Percentiles rank a stretch among this genome's conserved stretches.
phyloP scores from a whole-genome alignment of 2,797 vertebrate species.

The Chloroceryle inda region DNA sequence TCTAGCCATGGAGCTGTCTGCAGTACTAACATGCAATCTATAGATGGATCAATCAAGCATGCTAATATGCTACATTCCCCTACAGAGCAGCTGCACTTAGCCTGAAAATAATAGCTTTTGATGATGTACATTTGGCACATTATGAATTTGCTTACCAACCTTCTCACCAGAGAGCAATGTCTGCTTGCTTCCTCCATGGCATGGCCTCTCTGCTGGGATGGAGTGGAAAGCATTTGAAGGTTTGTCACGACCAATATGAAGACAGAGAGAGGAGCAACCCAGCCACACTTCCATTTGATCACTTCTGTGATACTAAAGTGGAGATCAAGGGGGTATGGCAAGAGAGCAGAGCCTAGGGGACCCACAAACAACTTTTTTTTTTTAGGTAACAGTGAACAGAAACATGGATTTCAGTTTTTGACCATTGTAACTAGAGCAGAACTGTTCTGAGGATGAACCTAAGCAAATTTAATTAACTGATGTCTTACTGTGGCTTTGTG shows the following conservation, averaged over 20 bases:
- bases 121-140: neutral
- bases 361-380: neutral
- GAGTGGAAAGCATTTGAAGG: fast-evolving
- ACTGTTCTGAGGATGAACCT: neutral
- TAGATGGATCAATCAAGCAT: neutral
- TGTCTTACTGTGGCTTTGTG: neutral
- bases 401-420: neutral
- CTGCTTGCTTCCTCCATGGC: neutral
- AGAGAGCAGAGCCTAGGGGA: neutral
- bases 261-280: fast-evolving
- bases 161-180: neutral
- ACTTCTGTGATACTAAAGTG: neutral
- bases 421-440: neutral
- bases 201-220: fast-evolving
- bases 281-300: neutral
- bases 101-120: neutral
- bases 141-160: neutral
- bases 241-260: neutral
- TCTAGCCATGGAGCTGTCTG: neutral
- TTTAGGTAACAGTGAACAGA: neutral
- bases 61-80: neutral
- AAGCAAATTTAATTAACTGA: neutral
- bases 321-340: fast-evolving
- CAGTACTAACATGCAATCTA: neutral
- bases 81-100: neutral